Evolutionary conservation across 2,888 invertebrate genomes (phyloP), one percentile per base, ranked within the genome.

Genomic region (Andrena praecox): DNA sequence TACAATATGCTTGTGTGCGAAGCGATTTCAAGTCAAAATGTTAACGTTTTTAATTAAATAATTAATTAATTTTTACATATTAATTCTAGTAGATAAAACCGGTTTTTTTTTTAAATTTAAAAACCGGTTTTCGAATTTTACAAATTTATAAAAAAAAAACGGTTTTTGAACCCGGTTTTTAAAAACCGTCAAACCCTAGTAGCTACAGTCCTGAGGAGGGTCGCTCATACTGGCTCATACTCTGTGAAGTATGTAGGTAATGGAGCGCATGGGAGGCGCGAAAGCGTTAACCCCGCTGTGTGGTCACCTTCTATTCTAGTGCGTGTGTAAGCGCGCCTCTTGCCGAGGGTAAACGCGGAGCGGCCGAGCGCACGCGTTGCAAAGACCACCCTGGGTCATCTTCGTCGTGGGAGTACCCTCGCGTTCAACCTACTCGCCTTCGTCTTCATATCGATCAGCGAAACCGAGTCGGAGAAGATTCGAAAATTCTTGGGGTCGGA

Each of bases 261-360:
- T n/a, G 29, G 54, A 70, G 64, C 56, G 80, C 68, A 80, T 78
- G 63, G 74, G 64, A 83, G 74, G 79, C 84, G 88, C 89, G 86
- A 87, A 89, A 86, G 87, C 85, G 85, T 88, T 88, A 88, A 89
- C 89, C 90, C 87, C 91, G 83, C 89, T 73, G 87, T 84, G 83
- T 85, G 85, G 82, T 89, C 88, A 90, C 86, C 90, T 89, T 90
- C 90, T 91, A 91, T 91, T 91, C 90, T 90, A 87, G 89, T 89
- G 91, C 90, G 80, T 84, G 80, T 79, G 74, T 52, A 74, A 82
- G 64, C 74, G 78, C 62, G 75, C 74, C 78, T 75, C 84, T 79
- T 71, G 82, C 73, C 29, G 83, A 84, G 71, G 82, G 84, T 78
- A 72, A 75, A 70, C 77, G 74, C 50, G 63, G 63, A 70, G 60